phyloP scores from a whole-genome alignment of 2,113 vertebrate species.

The Dromaius novaehollandiae region DNA sequence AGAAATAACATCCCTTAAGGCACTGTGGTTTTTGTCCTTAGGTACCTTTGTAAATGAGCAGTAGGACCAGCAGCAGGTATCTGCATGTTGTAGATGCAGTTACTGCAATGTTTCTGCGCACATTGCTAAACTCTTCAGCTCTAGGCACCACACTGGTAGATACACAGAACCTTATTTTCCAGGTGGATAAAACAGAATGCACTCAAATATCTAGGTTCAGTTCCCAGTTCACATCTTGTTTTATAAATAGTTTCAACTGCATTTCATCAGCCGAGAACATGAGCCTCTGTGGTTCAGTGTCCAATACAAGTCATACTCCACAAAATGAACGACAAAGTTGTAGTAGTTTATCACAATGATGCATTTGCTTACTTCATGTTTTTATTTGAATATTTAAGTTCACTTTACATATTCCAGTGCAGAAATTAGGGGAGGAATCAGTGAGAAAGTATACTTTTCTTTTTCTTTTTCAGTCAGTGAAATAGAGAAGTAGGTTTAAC shows the following conservation, averaged over 20 bases:
- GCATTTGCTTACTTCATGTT: not conserved
- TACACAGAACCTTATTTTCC: not conserved
- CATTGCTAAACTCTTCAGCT: not conserved
- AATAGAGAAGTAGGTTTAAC: not conserved
- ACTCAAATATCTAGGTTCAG: not conserved
- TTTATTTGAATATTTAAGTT: slow-evolving; percentile 4
- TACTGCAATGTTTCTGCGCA: not conserved
- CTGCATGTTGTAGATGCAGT: too few species aligned
- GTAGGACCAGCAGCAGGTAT: not conserved
- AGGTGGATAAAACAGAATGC: not conserved
- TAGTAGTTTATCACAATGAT: not conserved
- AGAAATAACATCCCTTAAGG: not conserved
- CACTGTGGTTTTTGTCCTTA: not conserved
- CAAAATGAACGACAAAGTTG: not conserved
- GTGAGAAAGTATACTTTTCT: not conserved
- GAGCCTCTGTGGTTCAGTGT: not conserved
- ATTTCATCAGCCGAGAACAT: not conserved
- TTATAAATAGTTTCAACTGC: not conserved
- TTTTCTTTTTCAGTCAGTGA: not conserved
- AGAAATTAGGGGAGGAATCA: not conserved
- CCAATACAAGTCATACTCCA: not conserved
- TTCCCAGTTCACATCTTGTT: not conserved
- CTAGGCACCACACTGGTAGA: not conserved
- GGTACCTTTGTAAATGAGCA: not conserved
- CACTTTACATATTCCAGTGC: not conserved